Conservation (phyloP, 2,888 invertebrate species). For the Meiosimyza platycephala region DNA sequence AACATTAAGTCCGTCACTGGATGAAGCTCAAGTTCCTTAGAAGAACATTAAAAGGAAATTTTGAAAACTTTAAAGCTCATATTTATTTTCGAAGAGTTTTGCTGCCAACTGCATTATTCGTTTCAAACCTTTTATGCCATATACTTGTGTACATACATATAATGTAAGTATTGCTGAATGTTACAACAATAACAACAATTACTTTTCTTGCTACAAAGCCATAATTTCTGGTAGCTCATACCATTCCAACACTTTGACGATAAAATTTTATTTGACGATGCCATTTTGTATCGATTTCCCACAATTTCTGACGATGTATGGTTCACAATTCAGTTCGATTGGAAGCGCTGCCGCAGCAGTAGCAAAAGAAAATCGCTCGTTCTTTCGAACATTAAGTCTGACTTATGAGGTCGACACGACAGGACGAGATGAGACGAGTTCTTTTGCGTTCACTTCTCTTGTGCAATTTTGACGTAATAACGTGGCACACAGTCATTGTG, state of each 20-base stretch:
- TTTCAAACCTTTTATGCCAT: no score
- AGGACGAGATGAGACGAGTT: slow-evolving; percentile 28
- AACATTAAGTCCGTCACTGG: no score
- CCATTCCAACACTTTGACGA: slow-evolving; percentile 36
- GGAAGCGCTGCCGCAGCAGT: slow-evolving; percentile 25
- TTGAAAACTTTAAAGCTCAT: no score
- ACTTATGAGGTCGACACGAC: slow-evolving; percentile 50
- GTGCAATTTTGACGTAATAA: slow-evolving; percentile 27
- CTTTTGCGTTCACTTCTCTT: slow-evolving; percentile 1
- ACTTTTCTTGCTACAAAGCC: not conserved
- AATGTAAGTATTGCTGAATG: no score
- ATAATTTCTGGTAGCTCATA: slow-evolving; percentile 11
- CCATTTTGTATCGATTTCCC: slow-evolving; percentile 59
- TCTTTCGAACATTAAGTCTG: slow-evolving; percentile 54
- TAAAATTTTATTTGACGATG: slow-evolving; percentile 59
- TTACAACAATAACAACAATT: not conserved
- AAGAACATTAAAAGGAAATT: no score
- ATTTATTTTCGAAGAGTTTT: no score
- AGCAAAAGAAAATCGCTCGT: slow-evolving; percentile 37
- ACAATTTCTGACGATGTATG: slow-evolving; percentile 52
- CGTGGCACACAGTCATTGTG: slow-evolving; percentile 25
- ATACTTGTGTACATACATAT: no score
- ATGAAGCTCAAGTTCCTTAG: no score
- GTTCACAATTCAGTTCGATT: not conserved
- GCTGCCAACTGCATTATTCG: no score